These are phyloP conservation scores for Girardinus metallicus DNA, from an alignment of 2,797 vertebrate genomes.

Conservation along the genomic window DNA sequence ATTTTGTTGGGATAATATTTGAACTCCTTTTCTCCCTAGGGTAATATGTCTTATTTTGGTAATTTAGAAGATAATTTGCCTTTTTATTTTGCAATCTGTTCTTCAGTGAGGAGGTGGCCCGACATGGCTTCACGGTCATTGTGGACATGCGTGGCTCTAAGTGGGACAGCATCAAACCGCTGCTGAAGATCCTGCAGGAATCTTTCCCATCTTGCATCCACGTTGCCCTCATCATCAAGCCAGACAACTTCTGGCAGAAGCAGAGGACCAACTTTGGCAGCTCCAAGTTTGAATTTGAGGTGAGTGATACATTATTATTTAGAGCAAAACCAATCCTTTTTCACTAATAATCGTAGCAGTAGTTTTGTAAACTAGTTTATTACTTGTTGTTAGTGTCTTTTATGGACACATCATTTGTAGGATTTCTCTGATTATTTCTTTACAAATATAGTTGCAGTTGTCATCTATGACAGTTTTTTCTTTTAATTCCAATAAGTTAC, in stretches of 20 bases:
- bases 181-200: constrained; percentile 97
- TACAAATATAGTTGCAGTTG: background rate
- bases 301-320: constrained; percentile 55
- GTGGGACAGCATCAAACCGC: constrained; percentile 99
- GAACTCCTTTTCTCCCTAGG: background rate
- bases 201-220: constrained; percentile 98
- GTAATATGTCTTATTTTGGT: background rate
- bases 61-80: constrained; percentile 13
- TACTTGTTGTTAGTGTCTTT: background rate
- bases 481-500: background rate
- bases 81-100: constrained; percentile 33
- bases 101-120: constrained; percentile 92
- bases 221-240: constrained; percentile 98
- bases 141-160: constrained; percentile 99
- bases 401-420: background rate
- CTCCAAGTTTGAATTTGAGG: constrained; percentile 99
- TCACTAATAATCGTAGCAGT: background rate
- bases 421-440: background rate
- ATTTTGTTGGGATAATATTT: background rate
- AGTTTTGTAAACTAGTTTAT: background rate
- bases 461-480: background rate
- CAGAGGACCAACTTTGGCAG: constrained; percentile 98
- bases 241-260: constrained; percentile 99
- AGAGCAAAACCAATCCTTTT: background rate
- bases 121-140: constrained; percentile 97